Conservation (phyloP, 2,797 vertebrate species). For the Chelonia mydas region DNA sequence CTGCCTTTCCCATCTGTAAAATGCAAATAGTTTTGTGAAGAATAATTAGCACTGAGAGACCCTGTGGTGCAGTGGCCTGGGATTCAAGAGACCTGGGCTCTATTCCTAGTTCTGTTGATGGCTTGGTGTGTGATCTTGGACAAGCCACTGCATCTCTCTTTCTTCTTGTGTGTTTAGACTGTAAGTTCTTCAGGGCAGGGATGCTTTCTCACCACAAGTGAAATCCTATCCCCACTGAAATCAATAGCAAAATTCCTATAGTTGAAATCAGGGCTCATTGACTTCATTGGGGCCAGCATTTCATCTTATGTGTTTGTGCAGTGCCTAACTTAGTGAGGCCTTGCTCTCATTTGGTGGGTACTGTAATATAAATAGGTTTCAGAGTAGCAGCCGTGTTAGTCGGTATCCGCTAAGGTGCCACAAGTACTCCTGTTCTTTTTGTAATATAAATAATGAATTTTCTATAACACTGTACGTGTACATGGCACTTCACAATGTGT, state of each 20-base stretch:
- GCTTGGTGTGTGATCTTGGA: constrained; percentile 17
- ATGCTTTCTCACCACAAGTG: constrained; percentile 33
- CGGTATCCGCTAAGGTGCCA: no score
- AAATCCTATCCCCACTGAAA: constrained; percentile 48
- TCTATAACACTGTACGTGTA: background rate
- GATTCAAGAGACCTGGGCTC: constrained; percentile 27
- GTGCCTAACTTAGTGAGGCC: background rate
- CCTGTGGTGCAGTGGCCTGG: background rate
- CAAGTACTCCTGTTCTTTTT: background rate
- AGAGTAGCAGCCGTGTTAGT: no score
- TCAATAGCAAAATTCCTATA: background rate
- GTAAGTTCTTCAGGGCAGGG: constrained; percentile 21
- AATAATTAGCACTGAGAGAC: background rate
- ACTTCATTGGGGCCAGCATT: constrained; percentile 27
- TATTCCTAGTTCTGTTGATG: constrained; percentile 29
- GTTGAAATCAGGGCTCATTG: background rate
- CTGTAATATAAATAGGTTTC: constrained; percentile 24
- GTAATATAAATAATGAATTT: constrained; percentile 40
- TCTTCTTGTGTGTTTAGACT: constrained; percentile 30
- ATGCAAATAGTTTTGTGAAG: background rate
- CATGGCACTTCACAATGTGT: fast-evolving
- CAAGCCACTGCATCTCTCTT: constrained; percentile 5
- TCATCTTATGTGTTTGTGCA: constrained; percentile 25
- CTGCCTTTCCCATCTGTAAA: background rate
- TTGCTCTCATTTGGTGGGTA: constrained; percentile 43